Percentiles rank a stretch among this genome's conserved stretches.
Evolutionary conservation across 2,113 vertebrate genomes (phyloP).

Genomic region (Coptodon bakossiorum): DNA sequence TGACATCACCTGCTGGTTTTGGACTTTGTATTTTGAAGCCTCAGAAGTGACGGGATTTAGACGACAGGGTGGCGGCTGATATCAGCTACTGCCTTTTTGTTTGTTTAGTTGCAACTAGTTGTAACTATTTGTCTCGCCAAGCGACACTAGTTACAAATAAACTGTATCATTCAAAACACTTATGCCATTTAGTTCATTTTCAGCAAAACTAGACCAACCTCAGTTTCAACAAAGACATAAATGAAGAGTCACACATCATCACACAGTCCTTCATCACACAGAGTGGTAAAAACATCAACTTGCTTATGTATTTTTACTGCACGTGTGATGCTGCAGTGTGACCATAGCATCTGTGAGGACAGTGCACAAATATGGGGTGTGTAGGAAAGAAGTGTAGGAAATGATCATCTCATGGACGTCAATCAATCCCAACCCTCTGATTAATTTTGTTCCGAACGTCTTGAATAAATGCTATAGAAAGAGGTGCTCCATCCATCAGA

Average conservation of each 20-base stretch:
- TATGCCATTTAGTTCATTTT: neutral
- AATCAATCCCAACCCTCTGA: rapidly evolving
- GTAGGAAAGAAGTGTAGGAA: neutral
- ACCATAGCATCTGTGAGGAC: neutral
- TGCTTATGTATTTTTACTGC: neutral
- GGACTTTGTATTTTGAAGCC: neutral
- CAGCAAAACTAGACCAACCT: neutral
- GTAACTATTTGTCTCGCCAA: neutral
- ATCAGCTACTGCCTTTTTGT: neutral
- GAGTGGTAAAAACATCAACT: neutral
- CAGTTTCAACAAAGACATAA: neutral
- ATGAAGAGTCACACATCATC: neutral
- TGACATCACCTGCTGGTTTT: neutral
- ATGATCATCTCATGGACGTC: neutral
- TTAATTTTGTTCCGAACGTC: rapidly evolving
- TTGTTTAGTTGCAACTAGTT: neutral
- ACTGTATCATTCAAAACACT: neutral
- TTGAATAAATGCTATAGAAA: neutral
- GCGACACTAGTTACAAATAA: neutral
- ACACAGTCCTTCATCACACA: neutral
- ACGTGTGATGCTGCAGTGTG: neutral
- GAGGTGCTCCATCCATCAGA: neutral
- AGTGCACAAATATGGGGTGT: rapidly evolving
- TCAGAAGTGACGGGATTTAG: neutral
- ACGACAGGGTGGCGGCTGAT: rapidly evolving